phyloP scores from a whole-genome alignment of 2,113 vertebrate species.

The Narcine bancroftii region DNA sequence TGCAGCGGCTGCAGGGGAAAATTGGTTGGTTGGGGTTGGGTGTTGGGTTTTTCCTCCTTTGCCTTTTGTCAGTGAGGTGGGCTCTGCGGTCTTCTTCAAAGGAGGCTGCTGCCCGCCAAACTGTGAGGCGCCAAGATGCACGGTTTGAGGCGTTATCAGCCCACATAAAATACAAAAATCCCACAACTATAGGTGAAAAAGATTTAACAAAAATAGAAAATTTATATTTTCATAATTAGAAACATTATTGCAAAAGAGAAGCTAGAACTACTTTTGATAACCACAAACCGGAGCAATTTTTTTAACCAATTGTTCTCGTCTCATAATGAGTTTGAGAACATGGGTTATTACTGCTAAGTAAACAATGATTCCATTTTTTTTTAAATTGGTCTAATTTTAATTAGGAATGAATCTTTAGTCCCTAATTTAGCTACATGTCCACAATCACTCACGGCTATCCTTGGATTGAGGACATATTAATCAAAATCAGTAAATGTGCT shows the following conservation, averaged over 20 bases:
- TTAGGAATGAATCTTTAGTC: neutral
- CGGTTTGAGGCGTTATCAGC: too few species aligned
- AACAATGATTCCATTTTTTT: neutral
- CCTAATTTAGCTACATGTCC: neutral
- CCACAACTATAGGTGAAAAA: neutral
- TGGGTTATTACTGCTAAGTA: neutral
- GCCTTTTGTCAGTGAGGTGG: too few species aligned
- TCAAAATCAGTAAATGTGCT: neutral
- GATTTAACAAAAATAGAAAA: neutral
- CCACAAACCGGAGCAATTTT: neutral
- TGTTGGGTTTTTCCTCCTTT: too few species aligned
- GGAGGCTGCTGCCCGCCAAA: too few species aligned
- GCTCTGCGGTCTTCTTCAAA: too few species aligned
- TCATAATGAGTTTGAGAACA: neutral
- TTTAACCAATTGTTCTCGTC: neutral
- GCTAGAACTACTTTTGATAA: neutral
- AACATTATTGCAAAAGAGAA: neutral
- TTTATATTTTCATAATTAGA: too few species aligned
- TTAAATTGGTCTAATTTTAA: neutral
- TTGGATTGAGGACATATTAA: neutral
- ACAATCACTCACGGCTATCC: neutral
- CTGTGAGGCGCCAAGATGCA: too few species aligned
- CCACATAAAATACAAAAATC: too few species aligned
- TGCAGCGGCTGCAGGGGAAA: too few species aligned
- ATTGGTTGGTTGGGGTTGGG: too few species aligned